phyloP scores from a whole-genome alignment of 2,797 vertebrate genomes.

The Naso thynnoides region DNA sequence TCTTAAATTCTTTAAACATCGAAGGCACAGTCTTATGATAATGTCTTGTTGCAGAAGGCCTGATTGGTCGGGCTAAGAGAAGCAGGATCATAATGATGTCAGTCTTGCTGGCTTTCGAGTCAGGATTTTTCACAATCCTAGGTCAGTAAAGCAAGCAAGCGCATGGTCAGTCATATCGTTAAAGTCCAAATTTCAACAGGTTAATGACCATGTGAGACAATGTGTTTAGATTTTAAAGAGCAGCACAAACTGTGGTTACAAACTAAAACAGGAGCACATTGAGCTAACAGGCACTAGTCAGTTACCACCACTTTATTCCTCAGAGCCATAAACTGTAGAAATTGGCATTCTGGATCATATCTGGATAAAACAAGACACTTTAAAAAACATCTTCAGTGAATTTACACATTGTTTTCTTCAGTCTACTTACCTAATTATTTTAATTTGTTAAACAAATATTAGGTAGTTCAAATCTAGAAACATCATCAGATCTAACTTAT shows the following conservation, averaged over 20 bases:
- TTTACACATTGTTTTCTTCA: slow-evolving; percentile 8
- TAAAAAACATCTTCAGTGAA: slow-evolving; percentile 7
- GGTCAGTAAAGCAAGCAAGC: too few relatives aligned
- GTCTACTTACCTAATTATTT: slow-evolving; percentile 15
- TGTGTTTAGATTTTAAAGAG: slow-evolving; percentile 40
- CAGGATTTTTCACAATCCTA: too few relatives aligned
- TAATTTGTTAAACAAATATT: slow-evolving; percentile 39
- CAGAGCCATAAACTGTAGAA: slow-evolving; percentile 44
- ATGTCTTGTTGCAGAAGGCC: too few relatives aligned
- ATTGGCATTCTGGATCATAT: slow-evolving; percentile 68
- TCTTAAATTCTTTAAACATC: slow-evolving; percentile 16
- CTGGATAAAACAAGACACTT: slow-evolving; percentile 34
- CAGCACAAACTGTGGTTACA: slow-evolving; percentile 58
- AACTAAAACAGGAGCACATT: slow-evolving; percentile 33
- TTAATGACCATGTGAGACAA: slow-evolving; percentile 10
- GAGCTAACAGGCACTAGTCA: slow-evolving; percentile 58
- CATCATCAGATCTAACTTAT: slow-evolving; percentile 49
- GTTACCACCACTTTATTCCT: slow-evolving; percentile 25
- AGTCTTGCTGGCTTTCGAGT: too few relatives aligned
- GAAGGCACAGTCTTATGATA: slow-evolving; percentile 12
- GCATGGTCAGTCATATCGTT: neutral
- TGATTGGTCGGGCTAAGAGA: too few relatives aligned
- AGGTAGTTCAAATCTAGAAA: slow-evolving; percentile 49
- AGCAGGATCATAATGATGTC: too few relatives aligned
- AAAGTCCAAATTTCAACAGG: neutral